Evolutionary conservation across 2,797 vertebrate genomes (phyloP).

Genomic region (Heteromormyrus szaboi): DNA sequence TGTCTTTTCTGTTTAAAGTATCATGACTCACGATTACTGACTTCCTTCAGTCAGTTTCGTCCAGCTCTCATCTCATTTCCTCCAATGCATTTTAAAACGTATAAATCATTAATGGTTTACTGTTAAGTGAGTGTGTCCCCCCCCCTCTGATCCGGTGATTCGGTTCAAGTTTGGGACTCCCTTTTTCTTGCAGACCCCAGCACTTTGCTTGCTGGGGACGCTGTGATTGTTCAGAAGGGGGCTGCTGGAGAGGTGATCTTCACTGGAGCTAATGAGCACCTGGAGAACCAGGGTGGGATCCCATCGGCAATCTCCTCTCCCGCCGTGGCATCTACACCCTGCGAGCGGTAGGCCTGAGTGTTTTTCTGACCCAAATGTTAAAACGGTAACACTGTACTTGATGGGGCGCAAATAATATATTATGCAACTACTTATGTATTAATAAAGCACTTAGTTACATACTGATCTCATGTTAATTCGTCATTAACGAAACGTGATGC

Average conservation of each 20-base stretch:
- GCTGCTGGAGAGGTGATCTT: constrained; percentile 49
- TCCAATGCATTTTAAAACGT: background rate
- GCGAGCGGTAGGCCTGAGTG: constrained; percentile 48
- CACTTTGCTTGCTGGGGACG: constrained; percentile 56
- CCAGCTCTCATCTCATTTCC: background rate
- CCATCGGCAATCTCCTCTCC: constrained; percentile 43
- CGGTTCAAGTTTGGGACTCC: background rate
- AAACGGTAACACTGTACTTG: background rate
- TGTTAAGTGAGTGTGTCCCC: background rate
- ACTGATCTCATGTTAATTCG: background rate
- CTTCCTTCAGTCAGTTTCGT: background rate
- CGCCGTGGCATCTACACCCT: constrained; percentile 46
- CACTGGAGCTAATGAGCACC: constrained; percentile 38
- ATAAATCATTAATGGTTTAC: background rate
- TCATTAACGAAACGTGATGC: background rate
- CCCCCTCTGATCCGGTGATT: background rate
- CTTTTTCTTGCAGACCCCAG: constrained; percentile 41
- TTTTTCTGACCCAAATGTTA: background rate
- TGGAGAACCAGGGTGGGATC: constrained; percentile 41
- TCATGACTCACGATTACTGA: background rate
- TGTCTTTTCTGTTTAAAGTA: background rate
- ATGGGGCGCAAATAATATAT: background rate
- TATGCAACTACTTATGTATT: background rate
- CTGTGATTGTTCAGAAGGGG: constrained; percentile 52
- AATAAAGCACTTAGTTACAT: background rate